phyloP scores from a whole-genome alignment of 2,888 invertebrate genomes.

The Eristalis tenax region DNA sequence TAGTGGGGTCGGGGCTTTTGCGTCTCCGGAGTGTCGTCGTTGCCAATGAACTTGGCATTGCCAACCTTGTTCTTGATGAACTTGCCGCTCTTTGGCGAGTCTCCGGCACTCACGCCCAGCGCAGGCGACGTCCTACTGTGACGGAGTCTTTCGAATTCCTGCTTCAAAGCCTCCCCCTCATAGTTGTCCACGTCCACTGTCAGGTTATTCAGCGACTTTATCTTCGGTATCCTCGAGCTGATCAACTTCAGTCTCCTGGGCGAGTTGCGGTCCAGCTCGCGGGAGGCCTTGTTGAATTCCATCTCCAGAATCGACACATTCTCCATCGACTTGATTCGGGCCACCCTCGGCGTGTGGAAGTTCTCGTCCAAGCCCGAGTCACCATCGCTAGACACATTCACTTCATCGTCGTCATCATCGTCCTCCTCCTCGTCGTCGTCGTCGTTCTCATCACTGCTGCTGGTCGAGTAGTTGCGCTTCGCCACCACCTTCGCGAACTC shows the following conservation, averaged over 20 bases:
- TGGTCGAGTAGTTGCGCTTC: slow-evolving; percentile 74
- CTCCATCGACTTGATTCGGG: slow-evolving; percentile 81
- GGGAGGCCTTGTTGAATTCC: slow-evolving; percentile 80
- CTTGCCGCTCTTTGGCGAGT: slow-evolving; percentile 77
- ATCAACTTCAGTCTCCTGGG: slow-evolving; percentile 78
- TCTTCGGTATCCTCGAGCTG: slow-evolving; percentile 77
- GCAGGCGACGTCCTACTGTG: slow-evolving; percentile 69
- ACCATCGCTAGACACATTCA: slow-evolving; percentile 76
- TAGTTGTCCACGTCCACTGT: slow-evolving; percentile 77
- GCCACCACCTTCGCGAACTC: slow-evolving; percentile 60
- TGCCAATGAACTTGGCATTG: slow-evolving; percentile 81
- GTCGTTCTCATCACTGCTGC: slow-evolving; percentile 68
- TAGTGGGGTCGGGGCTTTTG: slow-evolving; percentile 72
- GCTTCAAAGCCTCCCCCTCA: slow-evolving; percentile 76
- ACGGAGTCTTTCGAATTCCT: slow-evolving; percentile 78
- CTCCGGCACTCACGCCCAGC: slow-evolving; percentile 32
- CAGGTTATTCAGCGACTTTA: slow-evolving; percentile 80
- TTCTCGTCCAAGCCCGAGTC: slow-evolving; percentile 81
- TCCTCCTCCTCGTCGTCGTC: slow-evolving; percentile 45
- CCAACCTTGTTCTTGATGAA: slow-evolving; percentile 80
- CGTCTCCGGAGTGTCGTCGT: slow-evolving; percentile 76
- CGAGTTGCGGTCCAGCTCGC: slow-evolving; percentile 79
- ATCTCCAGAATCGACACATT: slow-evolving; percentile 80
- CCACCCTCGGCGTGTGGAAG: slow-evolving; percentile 80
- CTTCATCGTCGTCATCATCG: slow-evolving; percentile 70